A percentile compares a stretch with the other conserved stretches of the same genome.
These are phyloP conservation scores for Ecdyonurus torrentis DNA, from an alignment of 2,888 invertebrate genomes.

Conservation along the genomic window DNA sequence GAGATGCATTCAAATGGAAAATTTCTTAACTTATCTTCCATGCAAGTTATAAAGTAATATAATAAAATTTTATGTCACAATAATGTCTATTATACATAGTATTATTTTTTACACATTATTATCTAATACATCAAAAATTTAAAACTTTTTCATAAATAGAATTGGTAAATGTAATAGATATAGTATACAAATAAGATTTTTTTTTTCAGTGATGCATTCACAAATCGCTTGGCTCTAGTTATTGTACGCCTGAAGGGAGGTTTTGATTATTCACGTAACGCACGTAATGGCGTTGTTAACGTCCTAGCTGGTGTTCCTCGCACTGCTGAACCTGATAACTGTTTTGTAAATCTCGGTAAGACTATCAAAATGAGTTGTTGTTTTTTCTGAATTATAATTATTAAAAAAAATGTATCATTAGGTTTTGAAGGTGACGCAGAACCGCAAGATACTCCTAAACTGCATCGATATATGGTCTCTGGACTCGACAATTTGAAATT, in stretches of 20 bases:
- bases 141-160: too few species aligned
- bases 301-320: constrained; percentile 11
- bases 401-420: too few species aligned
- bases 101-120: too few species aligned
- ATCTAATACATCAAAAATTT: too few species aligned
- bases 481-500: not conserved
- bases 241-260: constrained; percentile 76
- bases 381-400: too few species aligned
- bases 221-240: constrained; percentile 76
- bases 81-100: too few species aligned
- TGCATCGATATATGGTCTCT: not conserved
- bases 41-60: too few species aligned
- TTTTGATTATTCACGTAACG: constrained; percentile 42
- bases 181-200: too few species aligned
- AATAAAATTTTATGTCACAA: too few species aligned
- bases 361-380: not conserved
- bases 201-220: constrained; percentile 63
- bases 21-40: too few species aligned
- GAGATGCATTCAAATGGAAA: too few species aligned
- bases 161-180: too few species aligned
- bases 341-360: not conserved
- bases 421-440: not conserved
- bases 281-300: not conserved
- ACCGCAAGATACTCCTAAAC: not conserved
- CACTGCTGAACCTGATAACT: not conserved